Conservation (phyloP, 2,113 vertebrate genomes). For the Sander vitreus region DNA sequence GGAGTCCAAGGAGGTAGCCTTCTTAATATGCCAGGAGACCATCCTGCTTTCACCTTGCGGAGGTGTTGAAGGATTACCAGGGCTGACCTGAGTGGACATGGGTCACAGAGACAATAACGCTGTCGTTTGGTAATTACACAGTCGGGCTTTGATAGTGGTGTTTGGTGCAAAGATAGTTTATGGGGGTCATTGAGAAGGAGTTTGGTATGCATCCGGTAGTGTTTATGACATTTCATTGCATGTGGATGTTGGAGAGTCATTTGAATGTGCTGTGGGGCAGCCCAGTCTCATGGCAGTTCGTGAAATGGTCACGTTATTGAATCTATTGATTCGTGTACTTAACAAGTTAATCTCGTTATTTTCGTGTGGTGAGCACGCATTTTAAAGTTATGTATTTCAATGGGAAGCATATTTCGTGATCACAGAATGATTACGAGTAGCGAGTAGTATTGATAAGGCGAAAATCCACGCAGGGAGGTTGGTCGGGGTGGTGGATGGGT, state of each 20-base stretch:
- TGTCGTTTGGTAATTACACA: neutral
- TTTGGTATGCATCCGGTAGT: neutral
- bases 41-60: neutral
- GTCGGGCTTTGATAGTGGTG: neutral
- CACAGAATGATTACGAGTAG: too few species aligned
- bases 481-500: too few species aligned
- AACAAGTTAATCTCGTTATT: too few species aligned
- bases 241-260: neutral
- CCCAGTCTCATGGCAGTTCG: too few species aligned
- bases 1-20: neutral
- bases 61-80: constrained; percentile 12
- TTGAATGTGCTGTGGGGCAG: neutral
- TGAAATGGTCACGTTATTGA: too few species aligned
- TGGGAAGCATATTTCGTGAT: too few species aligned
- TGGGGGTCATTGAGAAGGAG: neutral
- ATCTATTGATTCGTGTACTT: too few species aligned
- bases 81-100: constrained; percentile 22
- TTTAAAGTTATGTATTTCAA: too few species aligned
- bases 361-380: too few species aligned
- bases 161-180: constrained; percentile 14
- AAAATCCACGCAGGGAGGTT: too few species aligned
- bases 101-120: constrained; percentile 4
- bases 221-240: neutral
- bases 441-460: too few species aligned
- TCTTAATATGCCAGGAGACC: constrained; percentile 12